Percentiles rank a stretch among this genome's conserved stretches.
phyloP scores from a whole-genome alignment of 2,888 invertebrate species.

The Synergus umbraculus region DNA sequence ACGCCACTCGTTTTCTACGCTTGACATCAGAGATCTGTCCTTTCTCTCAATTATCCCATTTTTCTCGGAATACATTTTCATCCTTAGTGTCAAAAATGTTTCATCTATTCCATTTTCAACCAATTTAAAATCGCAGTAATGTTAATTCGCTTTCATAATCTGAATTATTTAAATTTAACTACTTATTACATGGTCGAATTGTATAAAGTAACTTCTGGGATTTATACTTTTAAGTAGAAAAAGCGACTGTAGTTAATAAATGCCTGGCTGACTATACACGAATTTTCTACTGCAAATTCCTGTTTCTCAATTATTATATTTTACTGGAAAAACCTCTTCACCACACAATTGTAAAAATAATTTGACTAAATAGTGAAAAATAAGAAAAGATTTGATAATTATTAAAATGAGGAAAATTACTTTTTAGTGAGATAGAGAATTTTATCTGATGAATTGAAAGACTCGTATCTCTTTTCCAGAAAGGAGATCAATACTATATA shows the following conservation, averaged over 20 bases:
- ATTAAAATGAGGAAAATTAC: not conserved
- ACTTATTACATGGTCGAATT: too few species aligned
- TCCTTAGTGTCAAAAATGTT: not conserved
- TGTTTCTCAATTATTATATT: too few species aligned
- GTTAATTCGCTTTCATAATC: too few species aligned
- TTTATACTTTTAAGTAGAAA: too few species aligned
- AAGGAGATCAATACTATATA: not conserved
- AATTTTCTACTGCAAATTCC: too few species aligned
- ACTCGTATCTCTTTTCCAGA: not conserved
- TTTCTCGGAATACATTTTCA: not conserved
- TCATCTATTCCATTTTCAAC: not conserved
- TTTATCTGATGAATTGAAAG: not conserved
- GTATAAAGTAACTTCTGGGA: too few species aligned
- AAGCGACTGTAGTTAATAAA: too few species aligned
- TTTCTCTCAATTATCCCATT: not conserved
- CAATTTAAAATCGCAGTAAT: not conserved
- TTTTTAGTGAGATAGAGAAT: not conserved
- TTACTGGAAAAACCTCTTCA: too few species aligned
- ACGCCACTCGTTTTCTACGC: not conserved
- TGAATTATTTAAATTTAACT: too few species aligned
- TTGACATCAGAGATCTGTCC: not conserved
- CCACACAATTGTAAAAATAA: not conserved
- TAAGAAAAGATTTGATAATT: not conserved
- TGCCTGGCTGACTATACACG: too few species aligned
- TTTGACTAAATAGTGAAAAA: not conserved